A percentile compares a stretch with the other conserved stretches of the same genome.
Conservation (phyloP, 2,888 invertebrate species). For the Azorinus chamasolen region DNA sequence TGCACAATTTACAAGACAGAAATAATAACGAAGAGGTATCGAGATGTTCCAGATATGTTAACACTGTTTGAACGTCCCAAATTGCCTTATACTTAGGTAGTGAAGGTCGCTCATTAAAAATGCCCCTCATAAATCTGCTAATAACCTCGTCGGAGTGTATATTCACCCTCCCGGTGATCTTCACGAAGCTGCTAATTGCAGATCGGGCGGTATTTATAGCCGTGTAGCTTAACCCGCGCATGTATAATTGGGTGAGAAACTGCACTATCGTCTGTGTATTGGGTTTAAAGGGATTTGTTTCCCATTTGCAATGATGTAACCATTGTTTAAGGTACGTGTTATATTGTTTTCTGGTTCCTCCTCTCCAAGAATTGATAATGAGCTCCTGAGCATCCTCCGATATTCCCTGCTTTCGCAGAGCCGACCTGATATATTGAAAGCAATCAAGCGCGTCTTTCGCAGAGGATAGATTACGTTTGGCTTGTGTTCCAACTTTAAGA, state of each 20-base stretch:
- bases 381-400: constrained; percentile 1
- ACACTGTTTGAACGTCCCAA: constrained; percentile 4
- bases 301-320: constrained; percentile 14
- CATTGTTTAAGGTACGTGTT: constrained; percentile 10
- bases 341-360: constrained; percentile 19
- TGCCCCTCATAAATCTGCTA: constrained; percentile 5
- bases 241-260: constrained; percentile 26
- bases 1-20: not conserved
- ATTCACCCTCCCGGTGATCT: no score
- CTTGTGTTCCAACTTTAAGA: constrained; percentile 12
- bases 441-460: constrained; percentile 9
- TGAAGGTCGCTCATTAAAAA: not conserved
- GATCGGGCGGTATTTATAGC: constrained; percentile 27
- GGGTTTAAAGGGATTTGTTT: constrained; percentile 2
- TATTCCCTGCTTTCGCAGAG: constrained; percentile 5
- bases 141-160: not conserved
- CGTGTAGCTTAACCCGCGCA: constrained; percentile 22
- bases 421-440: constrained; percentile 34
- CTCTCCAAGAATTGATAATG: constrained; percentile 22
- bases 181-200: constrained; percentile 19
- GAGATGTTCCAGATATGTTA: not conserved
- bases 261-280: constrained; percentile 19
- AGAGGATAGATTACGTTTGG: constrained; percentile 21
- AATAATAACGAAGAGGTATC: not conserved
- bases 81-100: not conserved